phyloP scores from a whole-genome alignment of 2,888 invertebrate species.

The Gymnosoma rotundatum region DNA sequence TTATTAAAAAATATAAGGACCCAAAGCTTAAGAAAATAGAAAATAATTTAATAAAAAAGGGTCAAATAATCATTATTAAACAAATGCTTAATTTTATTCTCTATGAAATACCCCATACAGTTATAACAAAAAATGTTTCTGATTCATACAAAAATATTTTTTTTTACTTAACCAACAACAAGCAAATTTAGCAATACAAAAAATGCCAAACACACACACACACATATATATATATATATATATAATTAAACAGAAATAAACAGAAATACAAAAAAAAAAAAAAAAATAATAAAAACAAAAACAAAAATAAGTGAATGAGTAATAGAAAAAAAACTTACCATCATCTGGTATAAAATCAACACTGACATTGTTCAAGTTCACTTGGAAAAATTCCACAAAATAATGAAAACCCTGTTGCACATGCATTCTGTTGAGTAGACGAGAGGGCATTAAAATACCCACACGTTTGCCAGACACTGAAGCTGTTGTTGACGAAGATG shows the following conservation, averaged over 20 bases:
- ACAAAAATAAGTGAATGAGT: too few species aligned
- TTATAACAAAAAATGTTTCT: too few species aligned
- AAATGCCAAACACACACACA: slow-evolving; percentile 7
- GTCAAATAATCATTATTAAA: too few species aligned
- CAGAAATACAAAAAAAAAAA: slow-evolving; percentile 52
- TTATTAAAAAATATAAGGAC: too few species aligned
- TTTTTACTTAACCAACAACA: background rate
- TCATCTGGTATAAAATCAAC: slow-evolving; percentile 80
- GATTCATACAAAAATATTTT: background rate
- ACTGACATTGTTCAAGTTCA: slow-evolving; percentile 77
- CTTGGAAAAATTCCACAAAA: slow-evolving; percentile 80
- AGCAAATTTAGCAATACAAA: background rate
- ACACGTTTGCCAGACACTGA: slow-evolving; percentile 72
- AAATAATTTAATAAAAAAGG: too few species aligned
- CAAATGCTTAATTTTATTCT: too few species aligned
- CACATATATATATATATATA: too few species aligned
- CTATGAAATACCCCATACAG: too few species aligned
- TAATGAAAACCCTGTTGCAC: slow-evolving; percentile 80
- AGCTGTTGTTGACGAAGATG: background rate
- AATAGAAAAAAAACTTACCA: slow-evolving; percentile 76
- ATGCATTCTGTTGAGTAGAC: slow-evolving; percentile 77
- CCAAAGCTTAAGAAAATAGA: too few species aligned
- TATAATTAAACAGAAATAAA: too few species aligned
- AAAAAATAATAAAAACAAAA: too few species aligned
- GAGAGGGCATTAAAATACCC: slow-evolving; percentile 79